Conservation (phyloP, 2,113 vertebrate genomes). For the Pseudopipra pipra region DNA sequence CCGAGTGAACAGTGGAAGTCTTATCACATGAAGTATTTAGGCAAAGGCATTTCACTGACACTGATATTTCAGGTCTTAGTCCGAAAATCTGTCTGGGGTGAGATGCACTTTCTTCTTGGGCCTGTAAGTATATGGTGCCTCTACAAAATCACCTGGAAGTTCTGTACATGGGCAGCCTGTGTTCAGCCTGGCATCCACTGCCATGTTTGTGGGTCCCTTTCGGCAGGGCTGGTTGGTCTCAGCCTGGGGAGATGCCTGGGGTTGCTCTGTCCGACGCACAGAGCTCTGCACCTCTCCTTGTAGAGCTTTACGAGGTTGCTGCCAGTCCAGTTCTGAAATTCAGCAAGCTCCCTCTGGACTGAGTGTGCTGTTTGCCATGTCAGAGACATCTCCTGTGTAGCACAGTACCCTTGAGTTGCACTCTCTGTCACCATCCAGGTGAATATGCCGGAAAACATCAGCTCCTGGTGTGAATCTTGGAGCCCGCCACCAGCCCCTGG, state of each 20-base stretch:
- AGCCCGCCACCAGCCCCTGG: neutral
- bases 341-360: neutral
- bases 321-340: neutral
- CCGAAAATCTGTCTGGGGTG: neutral
- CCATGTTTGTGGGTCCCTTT: neutral
- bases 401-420: rapidly evolving
- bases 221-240: neutral
- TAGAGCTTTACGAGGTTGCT: neutral
- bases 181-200: neutral
- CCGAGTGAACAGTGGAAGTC: neutral
- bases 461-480: neutral
- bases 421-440: neutral
- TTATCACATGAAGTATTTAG: neutral
- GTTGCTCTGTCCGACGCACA: neutral
- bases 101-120: neutral
- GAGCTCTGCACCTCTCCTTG: neutral
- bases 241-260: neutral
- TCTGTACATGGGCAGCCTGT: rapidly evolving
- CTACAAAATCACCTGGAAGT: neutral
- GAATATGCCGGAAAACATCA: neutral
- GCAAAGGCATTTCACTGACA: neutral
- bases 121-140: neutral
- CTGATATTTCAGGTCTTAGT: neutral
- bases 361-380: neutral
- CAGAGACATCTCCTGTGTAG: neutral